Evolutionary conservation across 2,888 invertebrate species (phyloP).

Genomic region (Pachymerium ferrugineum): DNA sequence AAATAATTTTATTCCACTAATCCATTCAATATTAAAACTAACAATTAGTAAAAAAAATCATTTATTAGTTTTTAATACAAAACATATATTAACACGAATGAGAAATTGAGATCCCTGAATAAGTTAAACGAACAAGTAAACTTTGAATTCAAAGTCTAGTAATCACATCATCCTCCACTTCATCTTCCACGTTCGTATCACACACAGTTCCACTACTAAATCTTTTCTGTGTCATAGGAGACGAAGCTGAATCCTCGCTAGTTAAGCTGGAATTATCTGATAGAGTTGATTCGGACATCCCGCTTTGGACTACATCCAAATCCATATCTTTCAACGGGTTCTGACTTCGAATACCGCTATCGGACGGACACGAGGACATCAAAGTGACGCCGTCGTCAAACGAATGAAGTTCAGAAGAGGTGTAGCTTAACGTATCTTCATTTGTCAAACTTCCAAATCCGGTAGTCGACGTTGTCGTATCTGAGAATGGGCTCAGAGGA

Average conservation of each 20-base stretch:
- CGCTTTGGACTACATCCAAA: not conserved
- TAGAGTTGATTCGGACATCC: not conserved
- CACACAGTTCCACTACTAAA: slow-evolving; percentile 2
- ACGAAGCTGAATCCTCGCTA: slow-evolving; percentile 34
- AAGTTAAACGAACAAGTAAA: not conserved
- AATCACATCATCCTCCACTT: not conserved
- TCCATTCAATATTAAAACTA: not conserved
- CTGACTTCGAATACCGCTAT: slow-evolving; percentile 35
- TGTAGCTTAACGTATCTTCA: slow-evolving; percentile 34
- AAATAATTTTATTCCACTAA: too few species aligned
- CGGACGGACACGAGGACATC: slow-evolving; percentile 35
- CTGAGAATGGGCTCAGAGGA: slow-evolving; percentile 34
- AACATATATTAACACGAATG: not conserved
- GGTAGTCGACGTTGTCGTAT: slow-evolving; percentile 33
- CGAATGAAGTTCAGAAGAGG: slow-evolving; percentile 33
- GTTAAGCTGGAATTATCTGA: slow-evolving; percentile 28
- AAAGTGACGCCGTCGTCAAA: slow-evolving; percentile 34
- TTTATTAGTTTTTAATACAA: not conserved
- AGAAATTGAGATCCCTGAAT: not conserved
- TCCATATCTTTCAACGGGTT: slow-evolving; percentile 1
- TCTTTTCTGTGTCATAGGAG: not conserved
- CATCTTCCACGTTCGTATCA: not conserved
- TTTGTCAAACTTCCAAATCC: slow-evolving; percentile 33
- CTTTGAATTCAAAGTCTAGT: not conserved
- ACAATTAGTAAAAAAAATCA: not conserved